Evolutionary conservation across 2,797 vertebrate genomes (phyloP), one percentile per base, ranked within the genome.

Genomic region (Paramormyrops hopkinsi): DNA sequence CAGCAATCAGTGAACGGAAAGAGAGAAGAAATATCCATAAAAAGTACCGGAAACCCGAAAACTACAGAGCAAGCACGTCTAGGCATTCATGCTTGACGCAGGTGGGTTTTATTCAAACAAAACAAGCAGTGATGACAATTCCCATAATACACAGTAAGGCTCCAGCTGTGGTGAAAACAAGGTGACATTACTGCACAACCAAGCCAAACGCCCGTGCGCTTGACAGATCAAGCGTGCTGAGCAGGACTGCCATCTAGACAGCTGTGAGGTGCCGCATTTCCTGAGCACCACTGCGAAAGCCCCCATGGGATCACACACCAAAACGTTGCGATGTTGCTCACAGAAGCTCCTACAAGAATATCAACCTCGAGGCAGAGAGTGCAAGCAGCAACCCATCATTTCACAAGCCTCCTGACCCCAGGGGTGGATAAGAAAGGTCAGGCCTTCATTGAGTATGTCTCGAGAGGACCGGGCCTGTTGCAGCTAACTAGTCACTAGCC

Each of bases 151-250:
- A 9, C 41, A 88, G n/a, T 29, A 29, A 29, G 2, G 25, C n/a
- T 29, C 41, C 19, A 29, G 37, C 53, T 9, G 86, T 59, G 37
- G 41, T 62, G 85, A 87, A 25, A 53, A 69, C 22, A 84, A 69
- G 25, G 62, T 69, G 59, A 46, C 44, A 88, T 41, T 14, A 79
- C 6, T 33, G 56, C 4, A 53, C 12, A 88, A 65, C 89, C 41
- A 88, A 48, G 76, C 33, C n/a, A 59, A 51, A 59, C 5, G 7
- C 41, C 29, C 22, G 22, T 91, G 92, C 92, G 92, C 90, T 89
- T 53, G 84, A 90, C 22, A 79, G 89, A 90, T 89, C 86, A 90
- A 88, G 88, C 3, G 19, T 90, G 65, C 17, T 50, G 46, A 91
- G 62, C 89, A 17, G 29, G 83, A 25, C 37, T 73, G 86, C 46